Base-by-base conservation (phyloP, 2,888 invertebrate genomes). In the Creontiades dilutus region DNA sequence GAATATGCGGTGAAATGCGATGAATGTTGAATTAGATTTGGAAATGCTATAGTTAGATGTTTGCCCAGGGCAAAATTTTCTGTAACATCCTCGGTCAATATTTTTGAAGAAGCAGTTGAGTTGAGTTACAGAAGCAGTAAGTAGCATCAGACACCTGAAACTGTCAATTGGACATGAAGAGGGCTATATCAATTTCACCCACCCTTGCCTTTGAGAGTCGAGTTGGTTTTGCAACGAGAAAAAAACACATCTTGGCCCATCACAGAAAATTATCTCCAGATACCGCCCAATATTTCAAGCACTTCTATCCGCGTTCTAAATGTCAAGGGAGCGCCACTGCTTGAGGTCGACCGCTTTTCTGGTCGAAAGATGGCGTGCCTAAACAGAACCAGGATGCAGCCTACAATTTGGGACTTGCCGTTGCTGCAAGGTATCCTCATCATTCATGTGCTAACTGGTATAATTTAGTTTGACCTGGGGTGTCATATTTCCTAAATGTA, bases 311-410 rank as follows among this genome's bases (percentile, higher is more conserved):
- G 61, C 61, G 61, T 61, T 61, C 19, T 61, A 61, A 61, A 61
- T 61, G 61, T 61, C 61, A 61, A 61, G 61, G 61, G 61, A 61
- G 61, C 61, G 61, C 61, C 61, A 19, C 16, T 9, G 61, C n/a
- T 61, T n/a, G 61, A 61, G 61, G 61, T 61, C 61, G 61, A 61
- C 61, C 61, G 19, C 61, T 61, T 61, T 61, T 61, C 61, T 61
- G 61, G 19, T n/a, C 19, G 61, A 19, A 3, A 61, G n/a, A 61
- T 61, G 61, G 61, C 61, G 61, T 19, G 61, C 61, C 19, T 3
- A 9, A 61, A 19, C 16, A 12, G 19, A 16, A 61, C 19, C 61
- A 61, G 61, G 61, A 61, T 61, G 61, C 61, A 61, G 61, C 9
- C 7, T 4, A n/a, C 9, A n/a, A 61, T 61, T 16, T 2, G n/a